A percentile compares a stretch with the other conserved stretches of the same genome.
Evolutionary conservation across 2,797 vertebrate genomes (phyloP).

Genomic region (Myripristis murdjan): DNA sequence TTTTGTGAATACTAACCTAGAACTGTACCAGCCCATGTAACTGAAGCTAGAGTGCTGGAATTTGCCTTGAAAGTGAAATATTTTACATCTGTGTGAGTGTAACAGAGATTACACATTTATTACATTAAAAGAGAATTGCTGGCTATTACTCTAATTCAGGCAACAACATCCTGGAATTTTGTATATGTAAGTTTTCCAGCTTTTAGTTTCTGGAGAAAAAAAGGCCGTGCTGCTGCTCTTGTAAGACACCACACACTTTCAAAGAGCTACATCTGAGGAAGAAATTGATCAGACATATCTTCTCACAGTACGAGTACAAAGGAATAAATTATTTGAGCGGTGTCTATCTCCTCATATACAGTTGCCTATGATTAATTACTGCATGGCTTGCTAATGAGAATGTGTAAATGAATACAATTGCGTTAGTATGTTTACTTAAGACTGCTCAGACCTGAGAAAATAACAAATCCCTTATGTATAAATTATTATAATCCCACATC

Average conservation of each 20-base stretch:
- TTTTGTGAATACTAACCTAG: slow-evolving; percentile 19
- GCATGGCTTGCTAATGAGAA: slow-evolving; percentile 84
- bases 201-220: slow-evolving; percentile 61
- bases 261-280: slow-evolving; percentile 79
- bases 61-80: slow-evolving; percentile 13
- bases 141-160: slow-evolving; percentile 47
- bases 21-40: slow-evolving; percentile 13
- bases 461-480: slow-evolving; percentile 87
- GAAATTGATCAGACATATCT: slow-evolving; percentile 83
- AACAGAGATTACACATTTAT: slow-evolving; percentile 34
- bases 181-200: slow-evolving; percentile 61
- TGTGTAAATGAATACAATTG: slow-evolving; percentile 85
- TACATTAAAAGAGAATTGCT: slow-evolving; percentile 29
- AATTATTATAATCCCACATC: slow-evolving; percentile 88
- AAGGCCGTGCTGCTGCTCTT: slow-evolving; percentile 61
- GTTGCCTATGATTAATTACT: slow-evolving; percentile 82
- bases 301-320: slow-evolving; percentile 77
- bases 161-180: slow-evolving; percentile 58
- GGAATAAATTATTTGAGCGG: slow-evolving; percentile 79
- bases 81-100: slow-evolving; percentile 43
- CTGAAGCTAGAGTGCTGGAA: slow-evolving; percentile 11
- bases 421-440: slow-evolving; percentile 84
- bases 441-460: slow-evolving; percentile 78
- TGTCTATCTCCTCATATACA: slow-evolving; percentile 72
- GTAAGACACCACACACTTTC: slow-evolving; percentile 73